Conservation (phyloP, 2,113 vertebrate genomes). For the Leptosomus discolor region DNA sequence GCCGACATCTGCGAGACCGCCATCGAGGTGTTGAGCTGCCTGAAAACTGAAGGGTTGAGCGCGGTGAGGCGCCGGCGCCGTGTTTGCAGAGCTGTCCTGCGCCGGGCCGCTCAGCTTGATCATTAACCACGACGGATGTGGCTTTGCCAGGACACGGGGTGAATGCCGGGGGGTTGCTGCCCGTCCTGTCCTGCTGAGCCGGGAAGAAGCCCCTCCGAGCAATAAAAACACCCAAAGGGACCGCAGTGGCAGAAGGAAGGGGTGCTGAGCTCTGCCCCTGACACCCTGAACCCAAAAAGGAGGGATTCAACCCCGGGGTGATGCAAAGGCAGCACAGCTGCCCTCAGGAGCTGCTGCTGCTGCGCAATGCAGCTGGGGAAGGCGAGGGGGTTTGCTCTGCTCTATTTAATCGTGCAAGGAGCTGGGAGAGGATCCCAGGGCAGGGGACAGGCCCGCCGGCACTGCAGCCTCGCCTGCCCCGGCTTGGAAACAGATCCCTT, state of each 20-base stretch:
- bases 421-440: background rate
- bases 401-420: background rate
- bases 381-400: background rate
- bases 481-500: conserved; percentile 33
- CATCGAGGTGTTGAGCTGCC: conserved; percentile 94
- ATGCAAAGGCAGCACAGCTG: background rate
- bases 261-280: background rate
- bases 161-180: background rate
- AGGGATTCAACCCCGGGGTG: background rate
- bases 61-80: background rate
- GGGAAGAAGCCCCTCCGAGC: accelerated
- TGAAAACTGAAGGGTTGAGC: conserved; percentile 77
- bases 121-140: background rate
- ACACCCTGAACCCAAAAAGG: background rate
- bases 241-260: accelerated
- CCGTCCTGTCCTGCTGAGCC: background rate
- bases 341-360: background rate
- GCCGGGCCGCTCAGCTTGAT: background rate
- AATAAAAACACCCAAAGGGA: background rate
- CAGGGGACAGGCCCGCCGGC: background rate
- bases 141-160: background rate
- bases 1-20: conserved; percentile 91
- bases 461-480: background rate
- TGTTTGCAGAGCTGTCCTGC: background rate
- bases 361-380: accelerated